Conservation (phyloP, 2,113 vertebrate genomes). For the Rhabdomys dilectus region DNA sequence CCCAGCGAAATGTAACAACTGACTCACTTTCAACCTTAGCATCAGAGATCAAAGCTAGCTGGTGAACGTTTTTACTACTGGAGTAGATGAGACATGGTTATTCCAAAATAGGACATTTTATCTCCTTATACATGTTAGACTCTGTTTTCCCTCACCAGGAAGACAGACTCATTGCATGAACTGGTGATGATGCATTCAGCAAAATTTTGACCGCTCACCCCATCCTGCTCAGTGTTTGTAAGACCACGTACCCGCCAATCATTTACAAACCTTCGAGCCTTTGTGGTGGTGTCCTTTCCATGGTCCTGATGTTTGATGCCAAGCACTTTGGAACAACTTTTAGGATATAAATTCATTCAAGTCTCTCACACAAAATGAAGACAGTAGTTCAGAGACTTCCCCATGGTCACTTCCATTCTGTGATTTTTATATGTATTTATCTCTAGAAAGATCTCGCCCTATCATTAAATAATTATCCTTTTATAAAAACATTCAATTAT, state of each 20-base stretch:
- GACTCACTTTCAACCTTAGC: background rate
- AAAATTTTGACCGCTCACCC: background rate
- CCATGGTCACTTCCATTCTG: background rate
- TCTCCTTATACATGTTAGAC: background rate
- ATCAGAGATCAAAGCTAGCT: background rate
- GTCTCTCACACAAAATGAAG: background rate
- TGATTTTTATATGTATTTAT: background rate
- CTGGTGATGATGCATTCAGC: background rate
- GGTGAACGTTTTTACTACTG: background rate
- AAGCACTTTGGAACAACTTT: background rate
- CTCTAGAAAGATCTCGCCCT: background rate
- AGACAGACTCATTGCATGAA: too few species aligned
- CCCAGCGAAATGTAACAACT: background rate
- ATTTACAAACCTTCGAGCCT: too few species aligned
- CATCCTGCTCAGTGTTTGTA: background rate
- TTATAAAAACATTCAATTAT: background rate
- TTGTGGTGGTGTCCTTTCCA: background rate
- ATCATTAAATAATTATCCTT: background rate
- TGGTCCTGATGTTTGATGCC: background rate
- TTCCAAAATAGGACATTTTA: background rate
- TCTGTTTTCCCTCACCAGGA: background rate
- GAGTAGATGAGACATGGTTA: background rate
- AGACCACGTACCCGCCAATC: fast-evolving
- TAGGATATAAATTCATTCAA: background rate
- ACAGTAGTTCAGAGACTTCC: background rate